These are phyloP conservation scores for Elymnias hypermnestra DNA, from an alignment of 1,140 invertebrate species.

Conservation along the genomic window DNA sequence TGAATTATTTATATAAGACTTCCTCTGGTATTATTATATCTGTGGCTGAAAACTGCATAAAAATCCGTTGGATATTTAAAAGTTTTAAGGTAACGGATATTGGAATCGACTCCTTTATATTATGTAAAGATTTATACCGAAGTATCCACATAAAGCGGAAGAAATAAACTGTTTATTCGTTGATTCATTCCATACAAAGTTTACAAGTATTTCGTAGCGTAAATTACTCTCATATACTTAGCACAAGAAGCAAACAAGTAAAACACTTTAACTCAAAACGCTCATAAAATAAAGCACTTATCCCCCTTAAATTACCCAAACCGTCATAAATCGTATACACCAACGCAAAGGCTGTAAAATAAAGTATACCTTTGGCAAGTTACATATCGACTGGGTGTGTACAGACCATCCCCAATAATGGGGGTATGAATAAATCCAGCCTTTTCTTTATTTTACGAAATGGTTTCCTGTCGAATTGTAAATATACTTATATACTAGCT, in stretches of 20 bases:
- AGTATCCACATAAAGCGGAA: too few relatives aligned
- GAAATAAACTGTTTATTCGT: too few relatives aligned
- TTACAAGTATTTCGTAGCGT: neutral
- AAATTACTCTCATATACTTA: constrained; percentile 5
- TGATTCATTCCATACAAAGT: too few relatives aligned
- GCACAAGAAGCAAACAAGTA: constrained; percentile 22
- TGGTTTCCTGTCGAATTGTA: too few relatives aligned
- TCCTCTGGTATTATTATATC: too few relatives aligned
- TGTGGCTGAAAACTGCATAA: too few relatives aligned
- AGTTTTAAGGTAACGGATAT: too few relatives aligned
- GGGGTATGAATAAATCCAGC: neutral
- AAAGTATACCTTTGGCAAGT: constrained; percentile 14
- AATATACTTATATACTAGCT: too few relatives aligned
- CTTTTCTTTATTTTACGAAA: neutral
- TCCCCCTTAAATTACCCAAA: constrained; percentile 28
- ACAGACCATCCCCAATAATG: neutral
- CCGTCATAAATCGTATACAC: constrained; percentile 26
- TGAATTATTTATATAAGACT: too few relatives aligned
- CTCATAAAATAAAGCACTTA: constrained; percentile 31
- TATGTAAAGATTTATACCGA: too few relatives aligned
- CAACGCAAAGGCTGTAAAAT: constrained; percentile 21
- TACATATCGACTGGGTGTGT: constrained; percentile 12
- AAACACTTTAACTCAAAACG: constrained; percentile 28
- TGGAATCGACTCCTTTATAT: too few relatives aligned
- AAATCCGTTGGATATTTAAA: too few relatives aligned